These are phyloP conservation scores for Drosophila pachea DNA, from an alignment of 1,140 invertebrate species.

Conservation along the genomic window DNA sequence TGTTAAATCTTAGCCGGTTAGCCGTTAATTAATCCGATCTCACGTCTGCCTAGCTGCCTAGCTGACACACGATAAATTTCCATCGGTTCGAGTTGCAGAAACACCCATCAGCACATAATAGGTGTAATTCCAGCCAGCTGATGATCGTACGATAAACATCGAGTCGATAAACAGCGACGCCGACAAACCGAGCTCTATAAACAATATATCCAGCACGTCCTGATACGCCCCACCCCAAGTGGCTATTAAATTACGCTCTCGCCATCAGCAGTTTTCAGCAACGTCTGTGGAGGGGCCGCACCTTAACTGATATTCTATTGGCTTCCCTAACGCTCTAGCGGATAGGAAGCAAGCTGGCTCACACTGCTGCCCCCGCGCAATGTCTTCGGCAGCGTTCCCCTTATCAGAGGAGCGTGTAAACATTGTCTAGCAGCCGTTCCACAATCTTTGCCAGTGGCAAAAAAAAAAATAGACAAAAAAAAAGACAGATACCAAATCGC, in stretches of 20 bases:
- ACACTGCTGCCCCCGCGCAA: background rate
- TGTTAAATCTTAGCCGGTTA: too few species aligned
- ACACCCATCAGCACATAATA: background rate
- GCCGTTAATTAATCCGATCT: too few species aligned
- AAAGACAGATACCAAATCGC: constrained; percentile 51
- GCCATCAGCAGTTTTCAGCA: background rate
- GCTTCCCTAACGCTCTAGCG: constrained; percentile 5
- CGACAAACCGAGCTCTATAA: constrained; percentile 28
- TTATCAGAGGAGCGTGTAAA: constrained; percentile 41
- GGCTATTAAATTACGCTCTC: constrained; percentile 27
- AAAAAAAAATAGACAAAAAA: constrained; percentile 1
- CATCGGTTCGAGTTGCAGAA: background rate
- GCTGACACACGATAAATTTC: constrained; percentile 27
- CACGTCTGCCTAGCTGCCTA: constrained; percentile 15
- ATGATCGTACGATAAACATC: constrained; percentile 24
- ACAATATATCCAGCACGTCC: constrained; percentile 3
- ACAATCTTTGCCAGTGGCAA: constrained; percentile 32
- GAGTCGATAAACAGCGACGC: constrained; percentile 9
- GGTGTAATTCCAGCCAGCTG: constrained; percentile 16
- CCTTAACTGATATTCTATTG: constrained; percentile 5
- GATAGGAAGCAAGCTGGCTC: too few species aligned
- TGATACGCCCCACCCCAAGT: background rate
- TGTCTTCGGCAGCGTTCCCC: background rate
- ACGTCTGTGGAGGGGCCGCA: background rate
- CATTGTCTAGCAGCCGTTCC: constrained; percentile 28